A percentile compares a stretch with the other conserved stretches of the same genome.
phyloP scores from a whole-genome alignment of 2,797 vertebrate genomes.

The Molossus alvarezi region DNA sequence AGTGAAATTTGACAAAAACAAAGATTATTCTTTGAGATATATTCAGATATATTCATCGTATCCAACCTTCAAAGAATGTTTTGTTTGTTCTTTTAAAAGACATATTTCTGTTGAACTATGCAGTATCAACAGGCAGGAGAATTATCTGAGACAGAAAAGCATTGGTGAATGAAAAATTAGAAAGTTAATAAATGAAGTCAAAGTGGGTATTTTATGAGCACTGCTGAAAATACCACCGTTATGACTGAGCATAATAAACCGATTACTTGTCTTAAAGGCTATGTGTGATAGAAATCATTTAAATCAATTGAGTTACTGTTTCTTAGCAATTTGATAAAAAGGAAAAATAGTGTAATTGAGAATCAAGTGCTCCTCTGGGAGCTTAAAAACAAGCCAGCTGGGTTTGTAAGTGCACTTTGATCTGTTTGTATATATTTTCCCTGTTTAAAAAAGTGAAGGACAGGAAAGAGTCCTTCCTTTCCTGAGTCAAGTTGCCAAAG shows the following conservation, averaged over 20 bases:
- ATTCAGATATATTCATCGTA: constrained; percentile 71
- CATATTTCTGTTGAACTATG: constrained; percentile 62
- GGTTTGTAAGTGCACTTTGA: constrained; percentile 88
- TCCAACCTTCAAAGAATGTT: constrained; percentile 32
- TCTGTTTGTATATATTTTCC: constrained; percentile 74
- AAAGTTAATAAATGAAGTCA: constrained; percentile 88
- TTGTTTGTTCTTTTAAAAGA: constrained; percentile 78
- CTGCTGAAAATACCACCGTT: constrained; percentile 75
- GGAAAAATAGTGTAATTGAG: constrained; percentile 90
- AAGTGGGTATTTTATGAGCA: constrained; percentile 86
- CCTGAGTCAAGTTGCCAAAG: constrained; percentile 33
- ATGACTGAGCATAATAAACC: constrained; percentile 85
- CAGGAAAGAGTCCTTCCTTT: background rate
- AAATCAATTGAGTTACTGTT: constrained; percentile 91
- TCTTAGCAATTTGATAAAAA: constrained; percentile 91
- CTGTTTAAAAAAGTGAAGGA: background rate
- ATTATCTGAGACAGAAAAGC: constrained; percentile 83
- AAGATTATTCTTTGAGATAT: constrained; percentile 31
- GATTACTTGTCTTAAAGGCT: constrained; percentile 83
- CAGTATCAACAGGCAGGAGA: constrained; percentile 74
- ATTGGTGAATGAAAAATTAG: constrained; percentile 80
- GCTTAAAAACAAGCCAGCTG: constrained; percentile 87
- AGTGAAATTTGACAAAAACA: constrained; percentile 66
- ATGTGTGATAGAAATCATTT: constrained; percentile 88
- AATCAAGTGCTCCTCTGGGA: constrained; percentile 90